Percentiles rank a stretch among this genome's conserved stretches.
Evolutionary conservation across 2,888 invertebrate species (phyloP).

Genomic region (Anaspis maculata): DNA sequence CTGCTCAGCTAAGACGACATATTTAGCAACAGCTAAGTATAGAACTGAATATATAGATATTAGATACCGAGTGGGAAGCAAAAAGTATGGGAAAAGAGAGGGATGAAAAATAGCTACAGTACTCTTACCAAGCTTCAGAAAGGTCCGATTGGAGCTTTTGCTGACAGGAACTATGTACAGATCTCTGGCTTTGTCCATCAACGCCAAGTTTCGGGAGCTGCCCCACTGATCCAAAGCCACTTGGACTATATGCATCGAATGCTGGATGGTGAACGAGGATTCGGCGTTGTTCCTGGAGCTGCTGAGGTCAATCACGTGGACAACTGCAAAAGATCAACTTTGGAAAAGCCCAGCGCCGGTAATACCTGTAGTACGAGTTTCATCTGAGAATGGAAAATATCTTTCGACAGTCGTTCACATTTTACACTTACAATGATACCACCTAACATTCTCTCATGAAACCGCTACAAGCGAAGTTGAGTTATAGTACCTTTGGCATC

Average conservation of each 20-base stretch:
- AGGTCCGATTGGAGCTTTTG: slow-evolving; percentile 52
- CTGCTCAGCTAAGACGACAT: too few relatives aligned
- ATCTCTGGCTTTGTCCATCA: slow-evolving; percentile 85
- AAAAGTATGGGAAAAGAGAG: too few relatives aligned
- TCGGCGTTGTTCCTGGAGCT: slow-evolving; percentile 61
- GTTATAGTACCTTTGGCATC: slow-evolving; percentile 64
- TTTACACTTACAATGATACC: too few relatives aligned
- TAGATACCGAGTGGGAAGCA: too few relatives aligned
- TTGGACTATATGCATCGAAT: slow-evolving; percentile 70
- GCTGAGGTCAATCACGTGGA: slow-evolving; percentile 79
- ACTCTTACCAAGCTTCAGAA: slow-evolving; percentile 64
- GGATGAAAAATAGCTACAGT: too few relatives aligned
- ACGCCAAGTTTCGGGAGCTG: slow-evolving; percentile 73
- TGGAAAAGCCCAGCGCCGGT: too few relatives aligned
- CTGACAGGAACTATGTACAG: slow-evolving; percentile 72
- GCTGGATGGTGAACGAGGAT: slow-evolving; percentile 66
- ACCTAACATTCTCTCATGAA: too few relatives aligned
- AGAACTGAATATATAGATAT: too few relatives aligned
- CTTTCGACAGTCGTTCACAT: slow-evolving; percentile 3
- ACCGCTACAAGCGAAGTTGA: not conserved
- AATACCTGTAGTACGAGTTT: too few relatives aligned
- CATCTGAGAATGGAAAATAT: too few relatives aligned
- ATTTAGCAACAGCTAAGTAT: too few relatives aligned
- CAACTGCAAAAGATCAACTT: slow-evolving; percentile 45
- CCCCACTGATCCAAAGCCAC: slow-evolving; percentile 83